Conservation (phyloP, 2,113 vertebrate genomes). For the Pachyramphus minor region DNA sequence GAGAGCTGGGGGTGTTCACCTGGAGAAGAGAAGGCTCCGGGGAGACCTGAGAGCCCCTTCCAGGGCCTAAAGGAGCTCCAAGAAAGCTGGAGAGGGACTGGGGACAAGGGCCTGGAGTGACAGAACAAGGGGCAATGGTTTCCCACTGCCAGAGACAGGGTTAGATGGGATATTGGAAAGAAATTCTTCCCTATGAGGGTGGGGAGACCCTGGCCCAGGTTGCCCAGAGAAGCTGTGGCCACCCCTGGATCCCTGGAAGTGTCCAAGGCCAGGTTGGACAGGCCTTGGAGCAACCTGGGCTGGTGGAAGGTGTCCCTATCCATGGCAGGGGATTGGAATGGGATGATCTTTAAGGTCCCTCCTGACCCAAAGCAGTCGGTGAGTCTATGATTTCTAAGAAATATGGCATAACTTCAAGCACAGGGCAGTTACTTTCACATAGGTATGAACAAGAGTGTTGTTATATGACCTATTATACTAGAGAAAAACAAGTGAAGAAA, state of each 20-base stretch:
- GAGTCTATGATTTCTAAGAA: neutral
- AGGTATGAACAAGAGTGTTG: neutral
- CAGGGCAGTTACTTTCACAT: neutral
- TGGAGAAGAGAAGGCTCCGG: neutral
- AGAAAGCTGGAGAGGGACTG: neutral
- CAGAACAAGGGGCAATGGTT: neutral
- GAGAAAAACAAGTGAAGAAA: neutral
- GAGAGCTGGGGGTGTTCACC: neutral
- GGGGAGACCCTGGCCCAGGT: neutral
- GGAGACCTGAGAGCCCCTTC: neutral
- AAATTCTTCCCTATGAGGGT: neutral
- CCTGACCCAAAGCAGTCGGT: neutral
- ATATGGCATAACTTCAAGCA: neutral
- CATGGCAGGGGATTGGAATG: neutral
- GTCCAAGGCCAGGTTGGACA: neutral
- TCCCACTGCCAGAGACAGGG: neutral
- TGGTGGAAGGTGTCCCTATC: neutral
- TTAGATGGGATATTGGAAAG: neutral
- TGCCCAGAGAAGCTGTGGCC: neutral
- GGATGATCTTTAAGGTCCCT: neutral
- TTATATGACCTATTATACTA: neutral
- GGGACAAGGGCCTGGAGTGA: neutral
- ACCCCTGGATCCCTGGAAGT: neutral
- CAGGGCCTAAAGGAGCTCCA: neutral
- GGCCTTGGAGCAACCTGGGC: neutral